Evolutionary conservation across 2,888 invertebrate species (phyloP), one percentile per base, ranked within the genome.

Genomic region (Apamea crenata): DNA sequence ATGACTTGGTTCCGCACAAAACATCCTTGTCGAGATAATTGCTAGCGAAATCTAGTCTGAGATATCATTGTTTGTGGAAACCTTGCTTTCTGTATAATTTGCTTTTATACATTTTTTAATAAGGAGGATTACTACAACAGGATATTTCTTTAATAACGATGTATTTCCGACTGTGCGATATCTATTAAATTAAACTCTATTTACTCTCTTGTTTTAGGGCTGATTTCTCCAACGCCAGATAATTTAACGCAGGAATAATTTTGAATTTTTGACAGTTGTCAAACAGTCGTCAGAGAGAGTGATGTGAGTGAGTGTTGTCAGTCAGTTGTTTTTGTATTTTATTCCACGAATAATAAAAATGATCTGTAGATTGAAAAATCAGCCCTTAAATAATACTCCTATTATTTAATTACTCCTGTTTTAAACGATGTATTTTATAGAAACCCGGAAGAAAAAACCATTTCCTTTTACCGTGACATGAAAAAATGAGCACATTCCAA

Each of bases 21-120:
- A 69, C 71, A 72, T 76, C 50, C 50, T 72, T 72, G 50, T 59
- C n/a, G 61, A 76, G 25, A 56, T 69, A 82, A 78, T 67, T 81
- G 47, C 47, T 71, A 67, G 36, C 29, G n/a, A 61, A 78, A 70
- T 53, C 59, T 61, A 44, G 44, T 36, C 80, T 53, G 18, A 53
- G 40, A 63, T 69, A 25, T 56, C 21, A 56, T 63, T 71, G 47
- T 78, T 65, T 71, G 56, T 18, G 25, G n/a, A 77, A 73, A 18
- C 7, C 63, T 53, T 44, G 50, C n/a, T 74, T 53, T n/a, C 32
- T 65, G 25, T 56, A 36, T 68, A 59, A 63, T 70, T 67, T 63
- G 2, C 70, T 78, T 77, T 76, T 32, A 32, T 32, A 25, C 25
- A 59, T 29, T n/a, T 29, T 61, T n/a, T 61, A 53, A 72, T 53